A percentile compares a stretch with the other conserved stretches of the same genome.
These are phyloP conservation scores for Lasiurus borealis DNA, from an alignment of 2,113 vertebrate genomes.

Conservation along the genomic window DNA sequence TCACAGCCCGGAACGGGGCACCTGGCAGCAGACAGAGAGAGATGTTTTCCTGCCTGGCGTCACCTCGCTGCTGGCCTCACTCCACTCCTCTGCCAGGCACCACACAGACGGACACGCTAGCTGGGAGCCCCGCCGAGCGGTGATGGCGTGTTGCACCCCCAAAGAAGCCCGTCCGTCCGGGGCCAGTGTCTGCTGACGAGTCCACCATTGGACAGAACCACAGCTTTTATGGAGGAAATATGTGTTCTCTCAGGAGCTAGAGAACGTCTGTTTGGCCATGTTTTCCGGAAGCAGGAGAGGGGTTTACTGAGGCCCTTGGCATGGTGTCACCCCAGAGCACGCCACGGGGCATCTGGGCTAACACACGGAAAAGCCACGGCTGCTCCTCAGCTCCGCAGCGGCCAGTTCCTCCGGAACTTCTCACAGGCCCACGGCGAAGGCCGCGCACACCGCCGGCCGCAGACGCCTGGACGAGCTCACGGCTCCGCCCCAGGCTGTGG, in stretches of 20 bases:
- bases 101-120: too few species aligned
- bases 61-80: constrained; percentile 40
- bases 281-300: background rate
- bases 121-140: background rate
- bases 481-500: background rate
- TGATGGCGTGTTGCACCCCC: background rate
- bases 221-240: background rate
- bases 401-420: too few species aligned
- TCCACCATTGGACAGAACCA: background rate
- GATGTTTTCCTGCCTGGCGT: constrained; percentile 76
- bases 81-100: too few species aligned
- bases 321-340: accelerated
- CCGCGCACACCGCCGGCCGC: background rate
- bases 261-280: background rate
- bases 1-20: constrained; percentile 99
- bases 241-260: background rate
- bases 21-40: constrained; percentile 87
- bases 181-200: too few species aligned
- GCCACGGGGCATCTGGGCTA: accelerated
- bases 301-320: background rate
- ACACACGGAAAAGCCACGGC: accelerated
- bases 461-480: background rate
- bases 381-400: background rate
- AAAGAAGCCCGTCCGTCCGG: background rate
- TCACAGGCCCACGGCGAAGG: accelerated